Evolutionary conservation across 2,113 vertebrate species (phyloP), one percentile per base, ranked within the genome.

Genomic region (Plestiodon gilberti): DNA sequence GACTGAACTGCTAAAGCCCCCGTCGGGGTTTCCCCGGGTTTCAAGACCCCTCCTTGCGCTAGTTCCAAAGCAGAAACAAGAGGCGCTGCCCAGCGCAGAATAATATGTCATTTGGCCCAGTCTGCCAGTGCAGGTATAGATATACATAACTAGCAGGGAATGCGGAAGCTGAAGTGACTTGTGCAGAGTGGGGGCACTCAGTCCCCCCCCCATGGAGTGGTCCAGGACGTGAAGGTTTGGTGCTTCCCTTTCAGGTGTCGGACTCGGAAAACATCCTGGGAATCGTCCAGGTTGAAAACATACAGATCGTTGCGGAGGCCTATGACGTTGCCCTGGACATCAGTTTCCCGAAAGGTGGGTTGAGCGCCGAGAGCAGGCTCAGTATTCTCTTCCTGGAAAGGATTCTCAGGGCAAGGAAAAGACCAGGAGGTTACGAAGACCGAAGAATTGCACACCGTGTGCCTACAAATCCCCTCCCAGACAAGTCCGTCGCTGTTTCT

Each of bases 251-350:
- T 84, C 93, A 99, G 99, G 96, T 99, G 55, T 97, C 97, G 1
- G 99, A 99, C 82, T 92, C 92, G 65, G 97, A 98, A 18, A 97
- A 98, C 28, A 86, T 98, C 40, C 79, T 98, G 55, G 98, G 98
- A 8, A 69, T 98, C 4, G 95, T 97, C 78, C 97, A 99, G n/a
- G 93, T 96, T 6, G 98, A 99, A 94, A 98, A 96, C 86, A 97
- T 99, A 61, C 77, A 94, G 11, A 30, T 99, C 78, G 64, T 94
- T 30, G 98, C 97, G 0, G 98, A 99, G 74, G 96, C 97, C 3
- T 98, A 98, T 4, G 98, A 99, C 35, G 89, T 98, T 5, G 89
- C 96, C 48, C 82, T 99, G 94, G 96, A 93, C 86, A 97, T 99
- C 82, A 94, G 81, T 86, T 96, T 98, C 85, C 95, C 97, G 48